Evolutionary conservation across 2,797 vertebrate species (phyloP), one percentile per base, ranked within the genome.

Genomic region (Galaxias olidus): DNA sequence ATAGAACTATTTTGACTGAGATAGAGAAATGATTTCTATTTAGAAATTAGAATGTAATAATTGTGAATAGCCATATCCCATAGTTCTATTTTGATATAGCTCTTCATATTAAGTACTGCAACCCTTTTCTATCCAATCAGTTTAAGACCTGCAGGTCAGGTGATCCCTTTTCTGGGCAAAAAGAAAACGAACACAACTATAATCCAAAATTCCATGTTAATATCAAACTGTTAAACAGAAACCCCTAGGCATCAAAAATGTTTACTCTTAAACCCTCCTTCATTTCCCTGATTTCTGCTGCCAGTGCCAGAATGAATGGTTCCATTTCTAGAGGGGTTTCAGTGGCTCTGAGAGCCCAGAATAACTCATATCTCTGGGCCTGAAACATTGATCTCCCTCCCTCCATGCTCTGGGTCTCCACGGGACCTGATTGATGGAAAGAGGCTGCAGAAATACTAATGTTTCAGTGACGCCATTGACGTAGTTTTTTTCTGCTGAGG

Each of bases 321-420:
- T 30, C 49, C 40, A 55, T 74, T 55, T n/a, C 67, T 62, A 69
- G 53, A 61, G 19, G 56, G 51, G 59, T 66, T 65, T 60, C 43
- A 40, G 55, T 30, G 57, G 56, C 52, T 61, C 43, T 55, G 57
- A 63, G 60, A 56, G 50, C 14, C 46, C 57, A 50, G 47, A 62
- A 43, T 66, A 70, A 75, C 57, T 71, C 49, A 58, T 56, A 48
- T 68, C 63, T 66, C 55, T 10, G 59, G 30, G 60, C 58, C 64
- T 43, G 15, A 52, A 60, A 46, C 71, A 80, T 77, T 71, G 62
- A 72, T 79, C 73, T 60, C 17, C 69, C 55, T 65, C 59, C 56
- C 43, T 46, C 49, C 47, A 20, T 19, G 15, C 45, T 30, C 30
- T 13, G 20, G 14, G 13, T 20, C n/a, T 44, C 50, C 55, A 65